Evolutionary conservation across 2,797 vertebrate species (phyloP).

Genomic region (Ficedula albicollis): DNA sequence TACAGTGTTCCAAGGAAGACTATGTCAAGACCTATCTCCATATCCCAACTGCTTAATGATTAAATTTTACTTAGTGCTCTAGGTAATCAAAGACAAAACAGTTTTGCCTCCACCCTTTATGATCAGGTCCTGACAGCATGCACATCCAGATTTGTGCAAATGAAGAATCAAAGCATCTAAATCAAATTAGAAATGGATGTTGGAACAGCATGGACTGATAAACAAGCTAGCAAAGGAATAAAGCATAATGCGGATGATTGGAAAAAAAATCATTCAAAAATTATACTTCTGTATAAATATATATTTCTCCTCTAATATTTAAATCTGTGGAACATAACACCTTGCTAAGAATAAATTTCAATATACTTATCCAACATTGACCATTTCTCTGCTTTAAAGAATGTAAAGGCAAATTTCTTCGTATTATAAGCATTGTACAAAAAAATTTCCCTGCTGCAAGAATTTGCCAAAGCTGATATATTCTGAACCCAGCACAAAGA

Average conservation of each 20-base stretch:
- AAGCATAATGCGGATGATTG: background rate
- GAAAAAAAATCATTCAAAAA: slow-evolving; percentile 60
- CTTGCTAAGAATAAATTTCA: slow-evolving; percentile 44
- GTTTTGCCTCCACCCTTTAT: background rate
- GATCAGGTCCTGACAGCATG: background rate
- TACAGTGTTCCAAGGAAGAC: slow-evolving; percentile 22
- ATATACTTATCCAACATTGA: slow-evolving; percentile 1
- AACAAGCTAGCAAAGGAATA: background rate
- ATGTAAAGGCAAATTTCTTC: slow-evolving; percentile 37
- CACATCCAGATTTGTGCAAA: background rate
- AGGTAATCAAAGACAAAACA: background rate
- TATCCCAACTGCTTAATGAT: background rate
- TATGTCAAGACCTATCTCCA: background rate
- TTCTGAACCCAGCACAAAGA: background rate
- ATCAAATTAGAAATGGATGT: background rate
- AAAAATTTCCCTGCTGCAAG: background rate
- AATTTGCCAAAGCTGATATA: background rate
- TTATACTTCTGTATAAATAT: slow-evolving; percentile 67
- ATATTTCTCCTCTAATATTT: slow-evolving; percentile 47
- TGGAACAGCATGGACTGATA: background rate
- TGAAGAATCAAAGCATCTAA: background rate
- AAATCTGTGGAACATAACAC: slow-evolving; percentile 28
- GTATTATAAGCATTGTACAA: slow-evolving; percentile 1
- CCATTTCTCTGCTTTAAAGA: background rate
- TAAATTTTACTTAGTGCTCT: background rate